Conservation (phyloP, 2,888 invertebrate genomes). For the Drepana falcataria region DNA sequence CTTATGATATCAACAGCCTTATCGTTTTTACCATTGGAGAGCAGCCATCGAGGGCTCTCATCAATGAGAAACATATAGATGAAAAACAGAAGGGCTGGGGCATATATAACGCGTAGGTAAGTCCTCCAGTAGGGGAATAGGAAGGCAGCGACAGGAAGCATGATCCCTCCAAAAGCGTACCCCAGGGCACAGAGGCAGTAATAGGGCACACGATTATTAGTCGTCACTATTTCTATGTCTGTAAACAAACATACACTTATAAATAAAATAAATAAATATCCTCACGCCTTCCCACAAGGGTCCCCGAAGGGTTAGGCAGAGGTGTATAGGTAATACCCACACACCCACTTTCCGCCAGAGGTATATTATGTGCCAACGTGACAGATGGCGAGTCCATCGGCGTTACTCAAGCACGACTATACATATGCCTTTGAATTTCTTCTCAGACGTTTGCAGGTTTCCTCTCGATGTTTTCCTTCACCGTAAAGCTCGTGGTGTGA, state of each 20-base stretch:
- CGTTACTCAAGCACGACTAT: no score
- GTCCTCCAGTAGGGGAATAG: slow-evolving; percentile 82
- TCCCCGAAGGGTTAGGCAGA: background rate
- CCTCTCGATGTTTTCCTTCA: no score
- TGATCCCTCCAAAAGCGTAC: slow-evolving; percentile 36
- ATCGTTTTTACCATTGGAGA: slow-evolving; percentile 82
- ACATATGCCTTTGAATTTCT: no score
- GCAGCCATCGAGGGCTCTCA: slow-evolving; percentile 88
- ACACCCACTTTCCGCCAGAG: no score
- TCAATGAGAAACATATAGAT: slow-evolving; percentile 82
- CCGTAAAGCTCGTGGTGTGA: no score
- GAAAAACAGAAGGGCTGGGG: slow-evolving; percentile 82
- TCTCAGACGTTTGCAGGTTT: no score
- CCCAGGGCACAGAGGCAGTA: slow-evolving; percentile 42
- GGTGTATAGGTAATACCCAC: no score
- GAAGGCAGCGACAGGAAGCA: slow-evolving; percentile 45
- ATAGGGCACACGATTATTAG: slow-evolving; percentile 47
- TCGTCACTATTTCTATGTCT: slow-evolving; percentile 58
- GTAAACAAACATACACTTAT: slow-evolving; percentile 17
- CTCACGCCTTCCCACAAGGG: background rate
- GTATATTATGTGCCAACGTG: no score
- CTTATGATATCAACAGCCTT: slow-evolving; percentile 81
- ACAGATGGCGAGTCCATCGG: no score
- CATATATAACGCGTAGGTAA: slow-evolving; percentile 81
- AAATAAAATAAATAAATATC: background rate